phyloP scores from a whole-genome alignment of 2,113 vertebrate genomes.

The Gyps fulvus region DNA sequence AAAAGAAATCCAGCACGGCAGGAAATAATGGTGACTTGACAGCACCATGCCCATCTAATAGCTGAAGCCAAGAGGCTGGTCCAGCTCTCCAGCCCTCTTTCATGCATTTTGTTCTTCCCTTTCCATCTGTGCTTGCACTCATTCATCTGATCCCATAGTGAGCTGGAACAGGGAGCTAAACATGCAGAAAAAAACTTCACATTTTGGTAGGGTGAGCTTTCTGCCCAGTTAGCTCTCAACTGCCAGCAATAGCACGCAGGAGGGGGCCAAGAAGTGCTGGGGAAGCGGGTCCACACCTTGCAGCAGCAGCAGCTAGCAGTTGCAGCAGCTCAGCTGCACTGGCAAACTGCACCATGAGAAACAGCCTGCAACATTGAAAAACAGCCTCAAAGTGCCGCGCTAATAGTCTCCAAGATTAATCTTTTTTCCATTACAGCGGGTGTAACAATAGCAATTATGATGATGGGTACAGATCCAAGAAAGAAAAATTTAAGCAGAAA shows the following conservation, averaged over 20 bases:
- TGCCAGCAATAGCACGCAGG: not conserved
- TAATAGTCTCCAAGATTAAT: not conserved
- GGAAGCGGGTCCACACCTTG: not conserved
- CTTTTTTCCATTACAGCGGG: not conserved
- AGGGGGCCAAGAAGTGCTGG: not conserved
- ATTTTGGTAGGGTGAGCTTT: not conserved
- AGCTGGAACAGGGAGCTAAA: not conserved
- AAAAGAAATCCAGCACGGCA: conserved; percentile 19
- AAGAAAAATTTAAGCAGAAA: not conserved
- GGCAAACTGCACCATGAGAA: not conserved
- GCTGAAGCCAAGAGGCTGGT: not conserved
- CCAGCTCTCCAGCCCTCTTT: not conserved
- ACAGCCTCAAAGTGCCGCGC: not conserved
- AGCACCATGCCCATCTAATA: not conserved
- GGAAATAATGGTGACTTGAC: not conserved
- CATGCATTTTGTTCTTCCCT: not conserved
- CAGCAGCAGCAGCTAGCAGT: not conserved
- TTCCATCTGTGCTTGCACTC: not conserved
- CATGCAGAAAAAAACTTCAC: not conserved
- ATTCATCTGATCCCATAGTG: not conserved
- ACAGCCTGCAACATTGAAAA: not conserved
- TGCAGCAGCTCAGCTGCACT: not conserved
- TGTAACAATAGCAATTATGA: not conserved
- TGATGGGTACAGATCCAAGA: not conserved
- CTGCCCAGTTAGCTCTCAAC: not conserved